Conservation (phyloP, 2,888 invertebrate species). For the Agriopis marginaria region DNA sequence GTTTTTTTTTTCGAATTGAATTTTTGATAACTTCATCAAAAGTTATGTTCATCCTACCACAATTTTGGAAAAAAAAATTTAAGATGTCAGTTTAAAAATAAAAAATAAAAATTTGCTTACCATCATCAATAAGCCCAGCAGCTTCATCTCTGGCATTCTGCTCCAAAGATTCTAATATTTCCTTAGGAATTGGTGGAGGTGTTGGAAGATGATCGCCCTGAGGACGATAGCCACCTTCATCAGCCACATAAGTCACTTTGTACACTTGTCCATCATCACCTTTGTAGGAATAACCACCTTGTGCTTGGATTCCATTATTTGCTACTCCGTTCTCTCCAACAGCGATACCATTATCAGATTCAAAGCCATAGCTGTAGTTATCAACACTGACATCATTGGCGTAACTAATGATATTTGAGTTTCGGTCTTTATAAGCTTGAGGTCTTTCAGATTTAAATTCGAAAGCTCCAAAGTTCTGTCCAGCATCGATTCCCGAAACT, state of each 20-base stretch:
- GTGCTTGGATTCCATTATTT: constrained; percentile 66
- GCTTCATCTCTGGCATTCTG: constrained; percentile 76
- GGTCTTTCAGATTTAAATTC: constrained; percentile 54
- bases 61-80: too few relatives aligned
- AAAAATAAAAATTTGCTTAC: constrained; percentile 58
- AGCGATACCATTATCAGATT: constrained; percentile 76
- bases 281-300: constrained; percentile 74
- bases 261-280: constrained; percentile 77
- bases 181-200: constrained; percentile 73
- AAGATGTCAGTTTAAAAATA: background rate
- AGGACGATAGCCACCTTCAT: constrained; percentile 71
- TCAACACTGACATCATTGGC: constrained; percentile 67
- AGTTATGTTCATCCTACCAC: background rate
- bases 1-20: background rate
- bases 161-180: constrained; percentile 71
- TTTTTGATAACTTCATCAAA: background rate
- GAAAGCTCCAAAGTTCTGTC: constrained; percentile 33
- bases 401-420: constrained; percentile 63
- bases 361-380: constrained; percentile 68
- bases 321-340: constrained; percentile 70
- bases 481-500: constrained; percentile 12
- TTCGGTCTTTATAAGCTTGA: constrained; percentile 63
- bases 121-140: constrained; percentile 72
- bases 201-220: constrained; percentile 74
- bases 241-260: constrained; percentile 75